A percentile compares a stretch with the other conserved stretches of the same genome.
Evolutionary conservation across 2,113 vertebrate species (phyloP).

Genomic region (Carollia perspicillata): DNA sequence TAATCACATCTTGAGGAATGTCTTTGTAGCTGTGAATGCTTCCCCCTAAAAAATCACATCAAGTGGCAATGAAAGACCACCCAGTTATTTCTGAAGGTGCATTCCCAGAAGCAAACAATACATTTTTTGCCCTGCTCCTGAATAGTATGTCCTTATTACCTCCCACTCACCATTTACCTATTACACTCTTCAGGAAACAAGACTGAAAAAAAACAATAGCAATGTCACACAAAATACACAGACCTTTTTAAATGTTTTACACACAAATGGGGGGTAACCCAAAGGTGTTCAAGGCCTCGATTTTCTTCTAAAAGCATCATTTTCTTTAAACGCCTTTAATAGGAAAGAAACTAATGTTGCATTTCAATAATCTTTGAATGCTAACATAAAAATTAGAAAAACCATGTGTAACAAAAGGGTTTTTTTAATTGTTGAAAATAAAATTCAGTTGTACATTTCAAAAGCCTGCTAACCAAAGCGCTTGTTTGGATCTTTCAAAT

Average conservation of each 20-base stretch:
- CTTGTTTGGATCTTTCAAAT: neutral
- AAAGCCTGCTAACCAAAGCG: neutral
- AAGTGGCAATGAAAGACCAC: constrained; percentile 42
- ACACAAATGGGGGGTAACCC: neutral
- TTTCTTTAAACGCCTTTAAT: neutral
- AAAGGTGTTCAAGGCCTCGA: constrained; percentile 31
- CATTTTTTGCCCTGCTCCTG: constrained; percentile 27
- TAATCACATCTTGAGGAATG: constrained; percentile 34
- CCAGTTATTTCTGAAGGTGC: constrained; percentile 36
- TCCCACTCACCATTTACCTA: constrained; percentile 21
- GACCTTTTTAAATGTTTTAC: neutral
- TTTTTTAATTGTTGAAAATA: neutral
- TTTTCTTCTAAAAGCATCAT: constrained; percentile 11
- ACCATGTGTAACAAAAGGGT: neutral
- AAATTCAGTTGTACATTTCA: neutral
- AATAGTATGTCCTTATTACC: neutral
- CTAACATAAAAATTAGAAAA: neutral
- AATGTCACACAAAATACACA: neutral
- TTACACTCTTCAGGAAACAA: constrained; percentile 29
- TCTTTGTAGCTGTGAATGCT: constrained; percentile 57
- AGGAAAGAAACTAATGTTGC: neutral
- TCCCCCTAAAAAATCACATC: constrained; percentile 20
- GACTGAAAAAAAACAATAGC: constrained; percentile 19
- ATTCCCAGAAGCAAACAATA: constrained; percentile 25
- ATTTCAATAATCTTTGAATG: neutral